Evolutionary conservation across 2,797 vertebrate genomes (phyloP).

Genomic region (Cephalopachus bancanus): DNA sequence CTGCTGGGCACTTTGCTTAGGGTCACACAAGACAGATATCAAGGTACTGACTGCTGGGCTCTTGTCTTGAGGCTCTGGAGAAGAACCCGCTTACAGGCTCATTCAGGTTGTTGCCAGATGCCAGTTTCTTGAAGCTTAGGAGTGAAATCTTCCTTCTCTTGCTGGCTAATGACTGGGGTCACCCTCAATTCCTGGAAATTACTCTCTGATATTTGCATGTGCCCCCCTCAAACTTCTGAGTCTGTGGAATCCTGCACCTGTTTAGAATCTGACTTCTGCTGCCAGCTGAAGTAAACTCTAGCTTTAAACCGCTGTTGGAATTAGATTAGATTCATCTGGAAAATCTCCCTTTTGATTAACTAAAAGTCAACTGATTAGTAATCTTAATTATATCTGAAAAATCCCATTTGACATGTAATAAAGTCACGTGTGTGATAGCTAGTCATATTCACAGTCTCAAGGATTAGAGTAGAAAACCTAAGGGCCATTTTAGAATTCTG

Average conservation of each 20-base stretch:
- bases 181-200: not conserved
- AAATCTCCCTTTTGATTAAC: not conserved
- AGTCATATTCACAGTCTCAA: not conserved
- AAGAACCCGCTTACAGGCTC: too few relatives aligned
- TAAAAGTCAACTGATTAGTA: too few relatives aligned
- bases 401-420: not conserved
- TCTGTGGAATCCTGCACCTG: not conserved
- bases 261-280: not conserved
- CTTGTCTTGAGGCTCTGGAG: too few relatives aligned
- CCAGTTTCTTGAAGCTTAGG: not conserved
- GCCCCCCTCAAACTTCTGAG: not conserved
- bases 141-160: not conserved
- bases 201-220: not conserved
- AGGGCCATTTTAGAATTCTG: too few relatives aligned
- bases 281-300: not conserved
- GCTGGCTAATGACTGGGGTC: not conserved
- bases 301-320: not conserved
- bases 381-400: not conserved
- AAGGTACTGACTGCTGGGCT: not conserved
- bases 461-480: not conserved
- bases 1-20: not conserved
- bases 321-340: slow-evolving; percentile 27
- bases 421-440: not conserved
- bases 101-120: too few relatives aligned
- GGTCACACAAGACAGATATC: not conserved